Percentiles rank a stretch among this genome's conserved stretches.
These are phyloP conservation scores for Orthosia cruda DNA, from an alignment of 2,888 invertebrate species.

Conservation along the genomic window DNA sequence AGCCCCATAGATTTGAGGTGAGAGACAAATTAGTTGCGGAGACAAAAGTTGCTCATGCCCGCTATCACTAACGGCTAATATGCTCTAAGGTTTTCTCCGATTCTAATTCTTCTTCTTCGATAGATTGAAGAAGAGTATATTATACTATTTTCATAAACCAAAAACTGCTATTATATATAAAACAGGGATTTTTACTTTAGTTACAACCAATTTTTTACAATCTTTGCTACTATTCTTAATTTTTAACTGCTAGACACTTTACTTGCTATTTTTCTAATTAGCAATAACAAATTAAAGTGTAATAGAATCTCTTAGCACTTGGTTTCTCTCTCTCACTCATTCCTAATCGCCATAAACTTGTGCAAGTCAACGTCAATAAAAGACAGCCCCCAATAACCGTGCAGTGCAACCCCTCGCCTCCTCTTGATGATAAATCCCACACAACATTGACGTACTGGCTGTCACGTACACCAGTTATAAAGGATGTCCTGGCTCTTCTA, in stretches of 20 bases:
- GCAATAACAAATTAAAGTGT: slow-evolving; percentile 1
- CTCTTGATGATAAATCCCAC: no score
- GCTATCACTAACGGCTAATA: no score
- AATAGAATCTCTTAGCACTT: neutral
- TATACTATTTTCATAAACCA: neutral
- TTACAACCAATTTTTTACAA: neutral
- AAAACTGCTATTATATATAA: neutral
- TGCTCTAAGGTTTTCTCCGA: no score
- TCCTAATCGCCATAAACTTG: neutral
- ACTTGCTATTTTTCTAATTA: slow-evolving; percentile 19
- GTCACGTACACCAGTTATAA: neutral
- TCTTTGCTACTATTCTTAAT: neutral
- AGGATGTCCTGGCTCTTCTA: slow-evolving; percentile 20
- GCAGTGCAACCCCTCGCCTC: neutral
- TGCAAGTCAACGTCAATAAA: neutral
- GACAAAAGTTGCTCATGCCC: no score
- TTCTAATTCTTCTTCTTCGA: neutral
- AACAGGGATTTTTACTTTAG: neutral
- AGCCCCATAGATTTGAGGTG: no score
- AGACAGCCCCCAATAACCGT: neutral
- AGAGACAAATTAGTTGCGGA: no score
- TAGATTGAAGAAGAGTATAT: no score
- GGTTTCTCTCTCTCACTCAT: no score
- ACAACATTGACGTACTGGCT: neutral
- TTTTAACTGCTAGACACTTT: neutral